A percentile compares a stretch with the other conserved stretches of the same genome.
These are phyloP conservation scores for Cebidichthys violaceus DNA, from an alignment of 2,113 vertebrate genomes.

Conservation along the genomic window DNA sequence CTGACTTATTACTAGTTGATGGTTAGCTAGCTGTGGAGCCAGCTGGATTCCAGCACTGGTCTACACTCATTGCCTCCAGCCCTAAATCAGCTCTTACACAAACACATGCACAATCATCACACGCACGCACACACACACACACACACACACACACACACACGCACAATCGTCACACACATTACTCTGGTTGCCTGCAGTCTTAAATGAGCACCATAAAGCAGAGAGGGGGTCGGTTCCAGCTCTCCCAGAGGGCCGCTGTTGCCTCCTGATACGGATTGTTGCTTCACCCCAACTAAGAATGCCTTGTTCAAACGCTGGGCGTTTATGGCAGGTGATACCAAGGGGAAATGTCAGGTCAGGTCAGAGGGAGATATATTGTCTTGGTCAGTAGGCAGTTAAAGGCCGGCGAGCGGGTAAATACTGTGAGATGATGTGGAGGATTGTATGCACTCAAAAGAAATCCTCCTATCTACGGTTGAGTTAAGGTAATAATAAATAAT, in stretches of 20 bases:
- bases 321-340: slow-evolving; percentile 78
- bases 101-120: neutral
- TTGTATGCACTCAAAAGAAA: slow-evolving; percentile 13
- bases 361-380: slow-evolving; percentile 56
- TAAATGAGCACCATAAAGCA: slow-evolving; percentile 77
- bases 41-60: slow-evolving; percentile 59
- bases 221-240: slow-evolving; percentile 60
- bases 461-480: neutral
- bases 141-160: slow-evolving; percentile 1
- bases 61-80: slow-evolving; percentile 47
- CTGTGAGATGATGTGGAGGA: slow-evolving; percentile 42
- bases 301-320: slow-evolving; percentile 70
- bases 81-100: slow-evolving; percentile 52
- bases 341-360: slow-evolving; percentile 72
- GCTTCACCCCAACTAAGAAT: slow-evolving; percentile 73
- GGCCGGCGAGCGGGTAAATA: slow-evolving; percentile 52
- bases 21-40: slow-evolving; percentile 74
- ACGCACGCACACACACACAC: slow-evolving; percentile 21
- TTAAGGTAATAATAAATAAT: neutral
- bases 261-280: slow-evolving; percentile 70
- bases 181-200: slow-evolving; percentile 26
- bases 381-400: slow-evolving; percentile 63
- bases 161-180: slow-evolving; percentile 26
- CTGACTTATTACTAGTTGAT: slow-evolving; percentile 67
- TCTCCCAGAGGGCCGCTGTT: slow-evolving; percentile 40